Base-by-base conservation (phyloP, 2,888 invertebrate species). In the Galerucella pusilla region DNA sequence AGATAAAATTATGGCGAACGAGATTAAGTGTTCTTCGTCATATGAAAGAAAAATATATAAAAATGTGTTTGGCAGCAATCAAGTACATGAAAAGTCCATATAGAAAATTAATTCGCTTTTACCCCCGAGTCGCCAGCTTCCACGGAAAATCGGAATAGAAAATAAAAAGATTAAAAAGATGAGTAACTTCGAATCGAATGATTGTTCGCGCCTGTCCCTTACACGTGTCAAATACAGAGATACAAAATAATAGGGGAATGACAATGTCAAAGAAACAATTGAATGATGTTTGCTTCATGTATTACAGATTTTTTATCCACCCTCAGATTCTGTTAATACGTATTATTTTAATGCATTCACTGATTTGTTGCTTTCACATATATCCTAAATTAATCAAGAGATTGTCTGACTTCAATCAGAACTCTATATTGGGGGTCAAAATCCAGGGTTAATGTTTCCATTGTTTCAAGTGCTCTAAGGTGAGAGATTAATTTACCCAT, bases 111-210 rank as follows among this genome's bases (percentile, higher is more conserved):
- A 85, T 83, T 82, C 81, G 79, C 76, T 70, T 71, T 73, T 77
- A 79, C 82, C 82, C 82, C 80, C 75, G 79, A 79, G 78, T 79
- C 76, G 76, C 77, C 75, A 75, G 74, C 79, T 81, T 81, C 79
- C 75, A 73, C 73, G 77, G 80, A 78, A 81, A 82, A 81, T 81
- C 81, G 80, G 81, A 81, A 83, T 81, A 81, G 82, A 84, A 84
- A 85, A 84, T 84, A 84, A 84, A 84, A 84, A 84, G 84, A 84
- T 84, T 84, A 83, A 83, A 82, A 81, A 84, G 83, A 83, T 83
- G 84, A 84, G 83, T 84, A 84, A 84, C 80, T 83, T 83, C 80
- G 81, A 83, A 83, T 84, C 80, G 81, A 82, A 81, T 82, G 82
- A 83, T 83, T 83, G 84, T 84, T 82, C 81, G 79, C 83, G 81